Percentiles rank a stretch among this genome's conserved stretches.
Evolutionary conservation across 2,797 vertebrate genomes (phyloP).

Genomic region (Coendou prehensilis): DNA sequence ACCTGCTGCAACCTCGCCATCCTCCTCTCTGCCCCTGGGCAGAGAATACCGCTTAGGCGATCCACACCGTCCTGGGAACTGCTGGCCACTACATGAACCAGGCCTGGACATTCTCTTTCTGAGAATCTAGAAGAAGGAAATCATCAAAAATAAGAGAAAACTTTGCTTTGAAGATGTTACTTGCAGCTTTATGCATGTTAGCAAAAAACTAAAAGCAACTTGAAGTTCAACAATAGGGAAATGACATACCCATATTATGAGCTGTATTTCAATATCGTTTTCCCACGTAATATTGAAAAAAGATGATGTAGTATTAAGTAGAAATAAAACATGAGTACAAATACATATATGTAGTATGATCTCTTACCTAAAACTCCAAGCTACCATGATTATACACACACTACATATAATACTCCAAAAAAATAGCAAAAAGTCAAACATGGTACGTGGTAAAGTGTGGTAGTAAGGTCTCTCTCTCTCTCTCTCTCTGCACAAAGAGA

Average conservation of each 20-base stretch:
- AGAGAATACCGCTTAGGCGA: neutral
- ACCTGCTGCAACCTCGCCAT: neutral
- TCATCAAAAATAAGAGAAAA: neutral
- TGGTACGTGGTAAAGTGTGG: neutral
- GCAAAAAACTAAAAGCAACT: constrained; percentile 28
- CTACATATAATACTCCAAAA: neutral
- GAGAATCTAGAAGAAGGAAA: constrained; percentile 2
- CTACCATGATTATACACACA: neutral
- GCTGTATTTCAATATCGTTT: neutral
- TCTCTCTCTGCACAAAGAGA: no score
- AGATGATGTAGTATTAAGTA: neutral
- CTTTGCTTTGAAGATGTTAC: constrained; percentile 24
- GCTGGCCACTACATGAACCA: neutral
- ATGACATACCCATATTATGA: neutral
- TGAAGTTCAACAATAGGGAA: constrained; percentile 32
- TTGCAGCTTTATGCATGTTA: neutral
- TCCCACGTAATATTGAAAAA: neutral
- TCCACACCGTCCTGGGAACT: neutral
- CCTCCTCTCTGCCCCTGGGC: neutral
- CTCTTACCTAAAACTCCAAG: neutral
- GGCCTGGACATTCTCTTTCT: neutral
- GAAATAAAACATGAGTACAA: neutral
- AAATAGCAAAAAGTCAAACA: neutral
- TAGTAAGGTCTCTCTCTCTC: neutral
- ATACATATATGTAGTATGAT: neutral